phyloP scores from a whole-genome alignment of 2,113 vertebrate species.

The Brachionichthys hirsutus region DNA sequence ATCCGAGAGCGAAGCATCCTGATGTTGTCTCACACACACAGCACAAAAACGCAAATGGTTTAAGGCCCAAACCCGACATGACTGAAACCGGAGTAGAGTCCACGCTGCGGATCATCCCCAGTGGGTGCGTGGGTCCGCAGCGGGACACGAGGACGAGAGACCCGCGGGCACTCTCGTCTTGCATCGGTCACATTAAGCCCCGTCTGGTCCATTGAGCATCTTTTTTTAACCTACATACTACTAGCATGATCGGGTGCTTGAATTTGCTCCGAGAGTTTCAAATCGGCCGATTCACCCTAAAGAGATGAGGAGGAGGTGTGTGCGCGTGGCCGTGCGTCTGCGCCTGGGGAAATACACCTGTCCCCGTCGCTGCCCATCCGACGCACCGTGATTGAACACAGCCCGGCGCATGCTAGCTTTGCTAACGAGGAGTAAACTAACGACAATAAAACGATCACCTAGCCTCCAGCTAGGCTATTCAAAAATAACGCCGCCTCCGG shows the following conservation, averaged over 20 bases:
- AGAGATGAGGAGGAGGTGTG: neutral
- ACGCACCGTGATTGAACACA: no score
- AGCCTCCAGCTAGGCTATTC: slow-evolving; percentile 2
- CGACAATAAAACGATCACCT: slow-evolving; percentile 11
- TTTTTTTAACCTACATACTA: slow-evolving; percentile 23
- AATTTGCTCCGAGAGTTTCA: slow-evolving; percentile 69
- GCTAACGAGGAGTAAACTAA: neutral
- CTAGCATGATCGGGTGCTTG: slow-evolving; percentile 54
- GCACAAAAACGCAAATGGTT: slow-evolving; percentile 18
- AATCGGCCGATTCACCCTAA: slow-evolving; percentile 10
- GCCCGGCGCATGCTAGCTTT: no score
- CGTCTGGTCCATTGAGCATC: slow-evolving; percentile 33
- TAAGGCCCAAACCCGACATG: neutral
- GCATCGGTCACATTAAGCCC: slow-evolving; percentile 15
- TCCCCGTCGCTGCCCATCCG: slow-evolving; percentile 2
- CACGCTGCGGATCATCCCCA: slow-evolving; percentile 44
- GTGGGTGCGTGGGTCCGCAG: slow-evolving; percentile 23
- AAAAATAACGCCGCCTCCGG: slow-evolving; percentile 31
- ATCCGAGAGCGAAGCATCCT: slow-evolving; percentile 18
- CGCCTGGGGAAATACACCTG: slow-evolving; percentile 42
- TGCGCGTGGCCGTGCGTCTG: neutral
- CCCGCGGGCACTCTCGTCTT: slow-evolving; percentile 16
- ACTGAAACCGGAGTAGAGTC: slow-evolving; percentile 38
- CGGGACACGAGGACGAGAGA: slow-evolving; percentile 5
- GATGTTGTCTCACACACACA: slow-evolving; percentile 46